Evolutionary conservation across 1,140 invertebrate species (phyloP).

Genomic region (Notospermus geniculatus): DNA sequence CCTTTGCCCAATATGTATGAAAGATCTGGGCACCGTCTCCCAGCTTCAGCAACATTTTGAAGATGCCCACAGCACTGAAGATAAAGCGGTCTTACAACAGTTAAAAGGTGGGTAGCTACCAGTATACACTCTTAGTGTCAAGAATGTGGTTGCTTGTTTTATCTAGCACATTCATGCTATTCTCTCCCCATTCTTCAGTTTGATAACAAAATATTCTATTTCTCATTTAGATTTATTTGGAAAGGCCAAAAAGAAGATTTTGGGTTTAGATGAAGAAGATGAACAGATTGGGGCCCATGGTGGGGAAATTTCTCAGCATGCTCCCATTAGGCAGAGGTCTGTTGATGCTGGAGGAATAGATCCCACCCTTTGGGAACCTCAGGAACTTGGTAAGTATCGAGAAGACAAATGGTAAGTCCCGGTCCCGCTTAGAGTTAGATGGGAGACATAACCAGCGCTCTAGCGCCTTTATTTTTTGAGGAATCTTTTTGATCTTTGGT

Average conservation of each 20-base stretch:
- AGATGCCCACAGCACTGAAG: slow-evolving; percentile 73
- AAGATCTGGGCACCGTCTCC: slow-evolving; percentile 77
- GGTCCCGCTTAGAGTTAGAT: too few species aligned
- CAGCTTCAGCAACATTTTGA: slow-evolving; percentile 86
- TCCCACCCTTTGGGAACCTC: slow-evolving; percentile 45
- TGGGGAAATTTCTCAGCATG: neutral
- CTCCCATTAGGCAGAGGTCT: slow-evolving; percentile 10
- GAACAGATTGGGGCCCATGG: slow-evolving; percentile 20
- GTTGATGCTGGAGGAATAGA: slow-evolving; percentile 30
- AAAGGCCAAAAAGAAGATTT: slow-evolving; percentile 84
- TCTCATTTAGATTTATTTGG: slow-evolving; percentile 70
- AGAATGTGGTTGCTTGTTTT: too few species aligned
- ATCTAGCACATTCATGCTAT: too few species aligned
- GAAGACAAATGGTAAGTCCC: neutral
- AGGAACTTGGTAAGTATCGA: slow-evolving; percentile 41
- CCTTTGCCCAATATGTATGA: slow-evolving; percentile 88
- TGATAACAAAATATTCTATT: slow-evolving; percentile 15
- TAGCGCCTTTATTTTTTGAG: too few species aligned
- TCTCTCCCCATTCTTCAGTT: too few species aligned
- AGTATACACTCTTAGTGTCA: too few species aligned
- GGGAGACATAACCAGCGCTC: too few species aligned
- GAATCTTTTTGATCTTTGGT: too few species aligned
- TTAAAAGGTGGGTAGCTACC: slow-evolving; percentile 86
- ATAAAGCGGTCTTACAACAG: slow-evolving; percentile 85
- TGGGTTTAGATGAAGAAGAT: slow-evolving; percentile 66